Conservation (phyloP, 2,797 vertebrate species). For the Semaprochilodus insignis region DNA sequence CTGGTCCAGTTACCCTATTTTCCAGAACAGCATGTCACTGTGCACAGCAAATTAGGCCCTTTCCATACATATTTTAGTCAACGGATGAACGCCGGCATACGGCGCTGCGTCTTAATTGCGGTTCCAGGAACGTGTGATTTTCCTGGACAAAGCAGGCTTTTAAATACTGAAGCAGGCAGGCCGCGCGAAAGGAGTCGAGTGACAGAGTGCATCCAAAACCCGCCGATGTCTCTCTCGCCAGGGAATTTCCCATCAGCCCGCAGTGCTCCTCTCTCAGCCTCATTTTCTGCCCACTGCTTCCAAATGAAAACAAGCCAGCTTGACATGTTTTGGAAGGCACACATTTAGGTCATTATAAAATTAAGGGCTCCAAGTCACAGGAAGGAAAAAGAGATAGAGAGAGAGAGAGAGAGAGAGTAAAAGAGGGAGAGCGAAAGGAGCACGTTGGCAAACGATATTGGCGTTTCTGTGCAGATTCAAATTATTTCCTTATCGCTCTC, state of each 20-base stretch:
- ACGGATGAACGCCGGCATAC: constrained; percentile 41
- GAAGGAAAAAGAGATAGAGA: not conserved
- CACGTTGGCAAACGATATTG: constrained; percentile 24
- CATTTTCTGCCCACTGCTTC: constrained; percentile 51
- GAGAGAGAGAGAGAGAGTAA: not conserved
- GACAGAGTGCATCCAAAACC: constrained; percentile 58
- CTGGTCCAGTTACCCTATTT: not conserved
- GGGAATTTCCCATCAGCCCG: constrained; percentile 56
- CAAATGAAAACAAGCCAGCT: constrained; percentile 58
- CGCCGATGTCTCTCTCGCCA: constrained; percentile 65
- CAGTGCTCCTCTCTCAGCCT: constrained; percentile 33
- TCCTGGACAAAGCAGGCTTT: constrained; percentile 66
- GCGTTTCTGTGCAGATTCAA: constrained; percentile 33
- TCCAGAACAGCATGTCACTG: constrained; percentile 9
- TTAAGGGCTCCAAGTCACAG: constrained; percentile 20
- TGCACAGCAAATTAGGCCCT: constrained; percentile 55
- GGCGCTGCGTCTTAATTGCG: constrained; percentile 54
- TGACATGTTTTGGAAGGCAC: constrained; percentile 53
- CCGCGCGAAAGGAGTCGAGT: constrained; percentile 63
- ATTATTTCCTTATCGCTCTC: constrained; percentile 44
- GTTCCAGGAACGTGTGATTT: constrained; percentile 63
- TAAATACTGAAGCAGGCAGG: constrained; percentile 65
- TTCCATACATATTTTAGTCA: constrained; percentile 58
- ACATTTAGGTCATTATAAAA: constrained; percentile 59
- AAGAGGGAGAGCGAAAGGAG: not conserved